These are phyloP conservation scores for Drosophila auraria DNA, from an alignment of 1,140 invertebrate genomes.

Conservation along the genomic window DNA sequence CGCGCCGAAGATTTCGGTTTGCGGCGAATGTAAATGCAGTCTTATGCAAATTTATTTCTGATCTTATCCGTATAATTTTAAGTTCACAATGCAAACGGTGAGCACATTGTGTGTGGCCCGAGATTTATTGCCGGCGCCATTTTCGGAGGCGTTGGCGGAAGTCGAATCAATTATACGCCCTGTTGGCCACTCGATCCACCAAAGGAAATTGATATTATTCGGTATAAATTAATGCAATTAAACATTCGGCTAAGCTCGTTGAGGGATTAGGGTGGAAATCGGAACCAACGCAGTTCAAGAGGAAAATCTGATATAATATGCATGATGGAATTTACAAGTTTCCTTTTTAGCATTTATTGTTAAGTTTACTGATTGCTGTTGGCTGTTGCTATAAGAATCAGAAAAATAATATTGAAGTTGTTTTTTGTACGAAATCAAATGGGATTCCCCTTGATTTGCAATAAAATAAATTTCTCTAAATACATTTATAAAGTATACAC, in stretches of 20 bases:
- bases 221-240: constrained; percentile 65
- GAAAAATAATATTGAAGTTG: neutral
- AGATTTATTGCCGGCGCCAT: constrained; percentile 60
- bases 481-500: constrained; percentile 39
- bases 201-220: constrained; percentile 76
- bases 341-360: neutral
- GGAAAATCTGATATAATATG: neutral
- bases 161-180: constrained; percentile 80
- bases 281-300: neutral
- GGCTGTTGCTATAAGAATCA: too few species aligned
- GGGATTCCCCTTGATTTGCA: constrained; percentile 11
- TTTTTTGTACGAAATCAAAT: constrained; percentile 9
- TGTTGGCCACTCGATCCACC: constrained; percentile 65
- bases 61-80: constrained; percentile 76
- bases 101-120: constrained; percentile 30
- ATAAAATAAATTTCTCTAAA: constrained; percentile 19
- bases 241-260: constrained; percentile 26
- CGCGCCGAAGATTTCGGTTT: constrained; percentile 35
- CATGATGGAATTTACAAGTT: neutral
- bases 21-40: constrained; percentile 72
- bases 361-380: neutral
- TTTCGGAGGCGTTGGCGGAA: constrained; percentile 71
- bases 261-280: constrained; percentile 8
- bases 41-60: constrained; percentile 74
- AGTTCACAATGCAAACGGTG: constrained; percentile 30